These are phyloP conservation scores for Aurelia coerulea DNA, from an alignment of 30 jellyfish, hydroid and myxozoan species.

Conservation along the genomic window DNA sequence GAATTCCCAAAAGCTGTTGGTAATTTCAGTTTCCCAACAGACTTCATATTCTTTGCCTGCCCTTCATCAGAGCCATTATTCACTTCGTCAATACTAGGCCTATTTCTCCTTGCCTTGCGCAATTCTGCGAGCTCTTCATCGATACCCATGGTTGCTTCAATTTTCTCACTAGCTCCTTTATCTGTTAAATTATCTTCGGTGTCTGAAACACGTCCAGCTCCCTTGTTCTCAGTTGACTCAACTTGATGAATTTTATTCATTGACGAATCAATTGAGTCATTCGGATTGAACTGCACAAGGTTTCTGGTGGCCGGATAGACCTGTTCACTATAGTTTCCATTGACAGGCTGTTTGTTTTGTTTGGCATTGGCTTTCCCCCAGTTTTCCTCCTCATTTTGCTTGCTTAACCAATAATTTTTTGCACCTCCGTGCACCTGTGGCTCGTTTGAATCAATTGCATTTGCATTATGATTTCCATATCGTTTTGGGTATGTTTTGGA, in stretches of 20 bases:
- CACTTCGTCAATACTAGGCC: too few relatives aligned
- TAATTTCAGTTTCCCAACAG: constrained; percentile 32
- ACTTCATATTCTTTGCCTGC: not conserved
- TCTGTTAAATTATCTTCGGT: not conserved
- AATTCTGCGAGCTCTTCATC: too few relatives aligned
- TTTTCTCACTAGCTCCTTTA: too few relatives aligned
- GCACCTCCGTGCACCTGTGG: constrained; percentile 8
- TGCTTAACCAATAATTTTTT: constrained; percentile 28
- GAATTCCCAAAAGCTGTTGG: constrained; percentile 40
- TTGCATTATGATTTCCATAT: not conserved
- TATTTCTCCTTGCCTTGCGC: too few relatives aligned
- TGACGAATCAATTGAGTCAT: not conserved
- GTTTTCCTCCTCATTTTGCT: constrained; percentile 21
- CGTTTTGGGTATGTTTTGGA: too few relatives aligned
- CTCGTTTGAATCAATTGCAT: not conserved
- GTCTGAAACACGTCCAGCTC: not conserved
- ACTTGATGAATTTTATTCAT: not conserved
- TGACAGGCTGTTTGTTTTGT: constrained; percentile 6
- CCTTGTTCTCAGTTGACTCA: not conserved
- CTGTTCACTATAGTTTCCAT: not conserved
- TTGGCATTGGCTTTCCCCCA: constrained; percentile 12
- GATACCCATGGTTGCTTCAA: too few relatives aligned
- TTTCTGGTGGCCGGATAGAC: constrained; percentile 60
- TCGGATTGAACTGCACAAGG: not conserved
- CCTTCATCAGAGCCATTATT: too few relatives aligned